Evolutionary conservation across 2,888 invertebrate genomes (phyloP), one percentile per base, ranked within the genome.

Genomic region (Ochlodes sylvanus): DNA sequence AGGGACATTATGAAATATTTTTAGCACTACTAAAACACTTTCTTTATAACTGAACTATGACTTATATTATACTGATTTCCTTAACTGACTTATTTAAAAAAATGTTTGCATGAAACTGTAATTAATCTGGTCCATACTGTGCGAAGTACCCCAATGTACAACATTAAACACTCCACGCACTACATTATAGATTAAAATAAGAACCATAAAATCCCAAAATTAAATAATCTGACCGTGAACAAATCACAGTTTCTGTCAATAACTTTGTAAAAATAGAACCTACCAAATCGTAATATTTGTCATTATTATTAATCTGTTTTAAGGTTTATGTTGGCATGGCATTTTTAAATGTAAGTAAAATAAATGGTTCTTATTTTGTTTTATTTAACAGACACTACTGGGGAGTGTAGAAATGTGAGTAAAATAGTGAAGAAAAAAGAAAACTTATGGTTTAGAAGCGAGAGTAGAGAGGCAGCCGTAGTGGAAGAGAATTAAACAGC

Each of bases 401-500:
- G 41, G 57, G 19, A 57, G 57, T 57, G 57, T 57, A 44, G 9
- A 60, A 54, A 54, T 32, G 54, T 54, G 7, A 54, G 54, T 63
- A 15, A 54, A 52, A 19, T 62, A 63, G 50, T 54, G 34, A 50
- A 50, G 63, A 17, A 27, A 54, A 7, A 27, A 41, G 17, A 62
- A 38, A 42, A 63, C 62, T 47, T 50, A 21, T 14, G 10, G 19
- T 6, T 63, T 54, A 54, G 41, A 54, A 63, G 63, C 54, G 17
- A 54, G 41, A 52, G 62, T 21, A 21, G 52, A 62, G 62, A 63
- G 63, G 63, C 63, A 63, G 63, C 63, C 54, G 63, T 54, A 63
- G 63, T 63, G 54, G 38, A 50, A 54, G 32, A 52, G 52, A 38
- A 54, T 54, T 27, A 42, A 14, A 38, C 34, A 63, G 54, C 52